Evolutionary conservation across 2,113 vertebrate genomes (phyloP), one percentile per base, ranked within the genome.

Genomic region (Sinocyclocheilus maitianheensis): DNA sequence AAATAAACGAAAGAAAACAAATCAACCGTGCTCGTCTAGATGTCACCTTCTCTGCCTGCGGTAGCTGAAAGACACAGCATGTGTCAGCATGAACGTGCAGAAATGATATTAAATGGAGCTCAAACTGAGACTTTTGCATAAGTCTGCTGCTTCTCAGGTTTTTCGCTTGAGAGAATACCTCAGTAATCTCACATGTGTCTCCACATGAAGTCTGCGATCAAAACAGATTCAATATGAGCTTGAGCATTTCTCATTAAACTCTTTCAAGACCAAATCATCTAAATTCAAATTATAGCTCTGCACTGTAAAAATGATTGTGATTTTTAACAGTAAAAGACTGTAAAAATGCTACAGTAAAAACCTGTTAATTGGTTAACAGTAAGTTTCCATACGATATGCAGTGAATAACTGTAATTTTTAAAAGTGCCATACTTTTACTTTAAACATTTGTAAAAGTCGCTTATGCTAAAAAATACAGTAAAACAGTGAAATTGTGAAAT

Each of bases 1-100:
- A 89, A 87, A 87, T 89, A 87, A 84, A 89, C 26, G n/a, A 77
- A 80, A 71, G 62, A 84, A 83, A 75, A 62, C 84, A 18, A 80
- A 76, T 51, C 20, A 79, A 62, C 80, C 43, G 13, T 77, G 67
- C 63, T 62, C 22, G 26, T 79, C 62, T 86, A 22, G 13, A 37
- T 72, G 34, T 86, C 11, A 63, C 63, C 14, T 43, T 86, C 77
- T 85, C n/a, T 26, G 40, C 34, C 79, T 67, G 46, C 8, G 46
- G n/a, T 76, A 76, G 46, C 53, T 60, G 75, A 53, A 55, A 53
- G 7, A 30, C 48, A 8, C 22, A 48, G 62, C 40, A 12, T 65
- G 62, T 81, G 62, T 11, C 37, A 14, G 78, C 60, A 7, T 16
- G 18, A 76, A 51, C 3, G n/a, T 10, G 20, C 37, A 74, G 10